Percentiles rank a stretch among this genome's conserved stretches.
These are phyloP conservation scores for Myotis davidii DNA, from an alignment of 2,113 vertebrate species.

Conservation along the genomic window DNA sequence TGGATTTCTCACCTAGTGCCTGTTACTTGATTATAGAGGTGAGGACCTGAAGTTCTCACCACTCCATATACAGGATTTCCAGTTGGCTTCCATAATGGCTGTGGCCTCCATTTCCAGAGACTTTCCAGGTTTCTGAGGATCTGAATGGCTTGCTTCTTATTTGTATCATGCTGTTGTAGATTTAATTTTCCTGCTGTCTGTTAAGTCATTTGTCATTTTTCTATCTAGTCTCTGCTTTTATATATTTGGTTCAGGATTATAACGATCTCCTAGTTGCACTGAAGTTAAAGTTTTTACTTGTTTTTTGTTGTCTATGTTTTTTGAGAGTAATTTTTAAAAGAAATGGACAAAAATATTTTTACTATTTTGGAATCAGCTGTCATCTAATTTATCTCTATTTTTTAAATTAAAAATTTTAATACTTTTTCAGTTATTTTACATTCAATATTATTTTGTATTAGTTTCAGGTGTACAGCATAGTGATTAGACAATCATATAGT, in stretches of 20 bases:
- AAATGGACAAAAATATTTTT: conserved; percentile 7
- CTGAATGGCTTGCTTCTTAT: background rate
- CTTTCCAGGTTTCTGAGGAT: background rate
- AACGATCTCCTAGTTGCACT: background rate
- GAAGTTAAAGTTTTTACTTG: background rate
- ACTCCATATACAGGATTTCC: background rate
- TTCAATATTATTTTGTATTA: background rate
- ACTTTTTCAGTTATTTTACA: background rate
- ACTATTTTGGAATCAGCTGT: background rate
- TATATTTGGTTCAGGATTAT: background rate
- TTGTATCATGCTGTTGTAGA: background rate
- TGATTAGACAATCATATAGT: background rate
- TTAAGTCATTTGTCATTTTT: background rate
- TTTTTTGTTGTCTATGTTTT: background rate
- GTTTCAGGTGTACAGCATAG: background rate
- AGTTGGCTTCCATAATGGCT: background rate
- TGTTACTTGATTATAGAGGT: background rate
- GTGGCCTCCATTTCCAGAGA: background rate
- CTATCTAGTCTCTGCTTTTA: background rate
- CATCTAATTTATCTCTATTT: background rate
- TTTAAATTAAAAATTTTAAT: background rate
- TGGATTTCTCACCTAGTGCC: background rate
- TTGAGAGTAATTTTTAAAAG: conserved; percentile 33
- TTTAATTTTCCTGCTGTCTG: background rate
- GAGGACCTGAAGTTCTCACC: background rate